Conservation (phyloP, 2,797 vertebrate genomes). For the Danio kyathit region DNA sequence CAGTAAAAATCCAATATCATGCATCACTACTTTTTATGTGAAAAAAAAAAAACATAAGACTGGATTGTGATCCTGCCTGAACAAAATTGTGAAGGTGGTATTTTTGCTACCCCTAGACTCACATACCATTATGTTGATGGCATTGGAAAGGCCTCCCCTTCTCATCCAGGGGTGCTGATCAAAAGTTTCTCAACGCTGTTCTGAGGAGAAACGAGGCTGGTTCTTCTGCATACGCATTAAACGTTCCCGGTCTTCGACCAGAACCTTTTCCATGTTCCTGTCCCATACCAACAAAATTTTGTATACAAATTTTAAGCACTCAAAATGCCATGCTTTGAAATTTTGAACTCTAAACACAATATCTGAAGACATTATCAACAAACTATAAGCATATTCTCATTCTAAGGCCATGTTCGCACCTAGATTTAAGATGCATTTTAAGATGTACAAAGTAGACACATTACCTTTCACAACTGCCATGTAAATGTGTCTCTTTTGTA, state of each 20-base stretch:
- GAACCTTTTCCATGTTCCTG: constrained; percentile 86
- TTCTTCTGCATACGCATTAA: constrained; percentile 88
- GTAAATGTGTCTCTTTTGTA: no score
- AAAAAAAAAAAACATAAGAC: no score
- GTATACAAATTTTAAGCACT: not conserved
- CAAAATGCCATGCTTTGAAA: not conserved
- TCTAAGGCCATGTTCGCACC: no score
- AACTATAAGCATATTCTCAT: no score
- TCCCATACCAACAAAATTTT: constrained; percentile 25
- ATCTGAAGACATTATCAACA: no score
- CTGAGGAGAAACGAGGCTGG: constrained; percentile 90
- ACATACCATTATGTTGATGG: constrained; percentile 83
- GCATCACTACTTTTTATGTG: no score
- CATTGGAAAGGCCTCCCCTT: constrained; percentile 84
- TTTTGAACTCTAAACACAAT: no score
- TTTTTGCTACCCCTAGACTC: not conserved
- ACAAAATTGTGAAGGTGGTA: not conserved
- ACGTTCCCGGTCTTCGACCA: constrained; percentile 88
- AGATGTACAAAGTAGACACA: no score
- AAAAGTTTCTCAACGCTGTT: constrained; percentile 87
- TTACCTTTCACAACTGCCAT: no score
- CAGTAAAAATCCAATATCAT: no score
- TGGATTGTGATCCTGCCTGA: not conserved
- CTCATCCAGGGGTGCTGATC: constrained; percentile 93
- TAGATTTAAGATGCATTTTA: no score